Evolutionary conservation across 2,797 vertebrate species (phyloP).

Genomic region (Phalanger gymnotis): DNA sequence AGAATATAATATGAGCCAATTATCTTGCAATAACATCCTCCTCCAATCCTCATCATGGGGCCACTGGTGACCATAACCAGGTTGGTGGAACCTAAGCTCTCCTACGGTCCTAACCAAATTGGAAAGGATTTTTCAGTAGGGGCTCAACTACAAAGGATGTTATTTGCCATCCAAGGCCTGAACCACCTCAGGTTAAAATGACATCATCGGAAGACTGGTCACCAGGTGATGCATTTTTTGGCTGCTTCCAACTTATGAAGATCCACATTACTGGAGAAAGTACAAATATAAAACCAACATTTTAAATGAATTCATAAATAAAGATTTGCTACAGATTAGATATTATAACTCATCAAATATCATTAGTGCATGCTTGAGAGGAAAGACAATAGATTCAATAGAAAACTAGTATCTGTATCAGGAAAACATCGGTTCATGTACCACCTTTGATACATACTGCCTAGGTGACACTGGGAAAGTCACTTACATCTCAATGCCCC

Average conservation of each 20-base stretch:
- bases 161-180: not conserved
- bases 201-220: not conserved
- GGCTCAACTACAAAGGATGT: not conserved
- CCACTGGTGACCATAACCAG: not conserved
- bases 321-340: not conserved
- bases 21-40: not conserved
- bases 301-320: not conserved
- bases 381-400: not conserved
- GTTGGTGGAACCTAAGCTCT: not conserved
- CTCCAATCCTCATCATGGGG: not conserved
- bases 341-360: not conserved
- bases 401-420: not conserved
- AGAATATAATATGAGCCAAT: slow-evolving; percentile 59
- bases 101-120: not conserved
- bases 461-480: not conserved
- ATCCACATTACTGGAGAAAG: not conserved
- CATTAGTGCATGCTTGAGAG: not conserved
- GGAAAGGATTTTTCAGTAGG: not conserved
- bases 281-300: not conserved
- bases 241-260: not conserved
- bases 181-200: not conserved
- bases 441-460: not conserved
- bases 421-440: not conserved
- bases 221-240: not conserved
- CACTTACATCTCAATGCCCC: not conserved